Conservation (phyloP, 2,797 vertebrate species). For the Pachyuromys duprasi region DNA sequence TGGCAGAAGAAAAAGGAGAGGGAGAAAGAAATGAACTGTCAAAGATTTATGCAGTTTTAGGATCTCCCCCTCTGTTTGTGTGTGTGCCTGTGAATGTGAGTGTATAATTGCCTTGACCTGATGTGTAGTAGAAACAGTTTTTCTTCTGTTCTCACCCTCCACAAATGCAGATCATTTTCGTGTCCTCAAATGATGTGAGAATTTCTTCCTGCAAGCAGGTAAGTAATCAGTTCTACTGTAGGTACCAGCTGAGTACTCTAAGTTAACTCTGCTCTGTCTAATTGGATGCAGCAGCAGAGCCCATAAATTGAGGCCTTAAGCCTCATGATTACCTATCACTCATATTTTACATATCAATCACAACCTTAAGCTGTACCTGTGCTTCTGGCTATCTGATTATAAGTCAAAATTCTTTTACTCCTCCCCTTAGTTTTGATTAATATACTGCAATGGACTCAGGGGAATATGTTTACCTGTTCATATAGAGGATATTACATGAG, state of each 20-base stretch:
- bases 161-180: not conserved
- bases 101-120: not conserved
- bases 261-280: not conserved
- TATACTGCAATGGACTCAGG: not conserved
- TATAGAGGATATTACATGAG: not conserved
- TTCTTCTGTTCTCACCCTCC: not conserved
- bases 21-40: not conserved
- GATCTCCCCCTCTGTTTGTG: not conserved
- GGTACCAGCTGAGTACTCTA: not conserved
- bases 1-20: not conserved
- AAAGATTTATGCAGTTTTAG: not conserved
- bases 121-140: not conserved
- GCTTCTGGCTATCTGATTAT: not conserved
- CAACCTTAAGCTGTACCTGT: not conserved
- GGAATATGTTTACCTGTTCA: not conserved
- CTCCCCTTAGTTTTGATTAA: not conserved
- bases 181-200: not conserved
- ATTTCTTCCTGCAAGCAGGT: not conserved
- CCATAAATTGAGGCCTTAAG: not conserved
- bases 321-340: not conserved
- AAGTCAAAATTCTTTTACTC: not conserved
- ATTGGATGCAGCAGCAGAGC: not conserved
- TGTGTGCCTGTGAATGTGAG: too few species aligned
- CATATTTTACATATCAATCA: not conserved
- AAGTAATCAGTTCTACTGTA: not conserved